phyloP scores from a whole-genome alignment of 2,888 invertebrate genomes.

The Dynastes maya region DNA sequence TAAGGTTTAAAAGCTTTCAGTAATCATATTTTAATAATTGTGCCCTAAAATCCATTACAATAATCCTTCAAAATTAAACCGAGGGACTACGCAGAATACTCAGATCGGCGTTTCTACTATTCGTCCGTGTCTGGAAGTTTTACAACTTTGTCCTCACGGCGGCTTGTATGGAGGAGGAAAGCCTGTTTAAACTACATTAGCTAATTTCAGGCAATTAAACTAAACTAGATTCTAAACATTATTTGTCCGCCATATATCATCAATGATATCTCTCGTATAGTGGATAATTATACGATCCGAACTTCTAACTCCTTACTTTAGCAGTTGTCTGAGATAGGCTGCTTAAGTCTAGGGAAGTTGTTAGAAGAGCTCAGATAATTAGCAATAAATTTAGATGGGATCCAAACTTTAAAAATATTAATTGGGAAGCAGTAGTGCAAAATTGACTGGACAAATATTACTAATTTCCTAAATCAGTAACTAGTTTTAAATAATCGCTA shows the following conservation, averaged over 20 bases:
- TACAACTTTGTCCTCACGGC: constrained; percentile 29
- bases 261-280: constrained; percentile 48
- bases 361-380: constrained; percentile 6
- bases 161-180: constrained; percentile 12
- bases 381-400: not conserved
- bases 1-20: constrained; percentile 22
- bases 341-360: constrained; percentile 8
- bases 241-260: constrained; percentile 53
- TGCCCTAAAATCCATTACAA: constrained; percentile 40
- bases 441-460: too few relatives aligned
- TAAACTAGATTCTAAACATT: constrained; percentile 54
- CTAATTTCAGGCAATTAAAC: constrained; percentile 56
- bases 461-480: too few relatives aligned
- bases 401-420: too few relatives aligned
- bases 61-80: constrained; percentile 31
- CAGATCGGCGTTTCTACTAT: constrained; percentile 18
- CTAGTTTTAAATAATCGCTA: too few relatives aligned
- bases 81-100: not conserved
- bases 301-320: constrained; percentile 51
- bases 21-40: constrained; percentile 41
- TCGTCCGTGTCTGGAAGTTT: constrained; percentile 37
- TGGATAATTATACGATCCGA: constrained; percentile 44
- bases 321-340: constrained; percentile 1
- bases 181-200: constrained; percentile 45
- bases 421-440: too few relatives aligned